Base-by-base conservation (phyloP, 2,113 vertebrate genomes). In the Phoenicopterus ruber region DNA sequence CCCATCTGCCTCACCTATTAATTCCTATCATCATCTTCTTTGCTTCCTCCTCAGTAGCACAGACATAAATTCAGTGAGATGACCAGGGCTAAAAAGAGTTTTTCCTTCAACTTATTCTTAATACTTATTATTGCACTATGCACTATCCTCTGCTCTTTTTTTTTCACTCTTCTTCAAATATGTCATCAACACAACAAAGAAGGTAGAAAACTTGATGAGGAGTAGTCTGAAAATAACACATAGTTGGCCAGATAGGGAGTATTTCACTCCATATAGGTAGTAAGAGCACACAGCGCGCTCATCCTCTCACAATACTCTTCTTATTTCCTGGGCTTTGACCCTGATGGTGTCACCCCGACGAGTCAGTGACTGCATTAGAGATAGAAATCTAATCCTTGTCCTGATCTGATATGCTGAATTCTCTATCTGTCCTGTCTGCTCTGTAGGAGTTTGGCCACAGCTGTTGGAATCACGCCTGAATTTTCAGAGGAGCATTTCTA, bases 291-390 rank as follows among this genome's bases (percentile, higher is more conserved):
- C 3, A 52, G 21, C 2, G 2, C 11, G 31, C 34, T 52, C 4
- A 10, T 67, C 8, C 1, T 55, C 18, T 71, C 44, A 44, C 18
- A 86, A 12, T 3, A 36, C 2, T 50, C 18, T 69, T 94, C 22
- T 16, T 55, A 1, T 18, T 63, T 82, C 55, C 50, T 57, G 34
- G 54, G 10, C 19, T 76, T 82, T 91, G 24, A 67, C 24, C 49
- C 4, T 38, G 20, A 28, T 6, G 1, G 12, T 67, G 10, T 71
- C 18, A 85, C 17, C 31, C 3, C 36, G 69, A 12, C 0, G 1
- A 77, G 31, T 67, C 28, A 49, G 7, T 44, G 12, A 66, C 4
- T 46, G 15, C 12, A 26, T 26, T 2, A 67, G 18, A 61, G 34
- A 83, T 14, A 86, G 29, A 70, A 83, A 61, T 38, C 12, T 40